phyloP scores from a whole-genome alignment of 2,888 invertebrate species.

The Steinernema carpocapsae region DNA sequence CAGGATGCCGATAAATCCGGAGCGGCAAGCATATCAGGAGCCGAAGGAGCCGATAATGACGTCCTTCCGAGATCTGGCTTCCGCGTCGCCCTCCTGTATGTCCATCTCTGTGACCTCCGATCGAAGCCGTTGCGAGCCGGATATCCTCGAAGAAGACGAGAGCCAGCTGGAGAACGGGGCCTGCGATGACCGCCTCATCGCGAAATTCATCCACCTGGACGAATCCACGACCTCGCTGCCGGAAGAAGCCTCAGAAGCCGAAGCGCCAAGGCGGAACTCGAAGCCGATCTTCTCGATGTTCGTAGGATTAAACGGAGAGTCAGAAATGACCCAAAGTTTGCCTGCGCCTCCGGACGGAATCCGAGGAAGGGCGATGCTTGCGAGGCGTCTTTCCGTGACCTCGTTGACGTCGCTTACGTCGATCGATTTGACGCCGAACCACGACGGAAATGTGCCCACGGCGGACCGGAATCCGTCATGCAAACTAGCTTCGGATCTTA shows the following conservation, averaged over 20 bases:
- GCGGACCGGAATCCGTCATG: constrained; percentile 71
- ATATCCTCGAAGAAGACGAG: constrained; percentile 38
- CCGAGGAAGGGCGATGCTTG: constrained; percentile 55
- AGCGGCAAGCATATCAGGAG: background rate
- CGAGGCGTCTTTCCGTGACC: constrained; percentile 60
- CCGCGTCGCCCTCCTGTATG: constrained; percentile 47
- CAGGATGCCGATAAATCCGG: background rate
- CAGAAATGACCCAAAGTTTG: constrained; percentile 39
- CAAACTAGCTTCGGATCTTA: constrained; percentile 82
- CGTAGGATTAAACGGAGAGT: constrained; percentile 55
- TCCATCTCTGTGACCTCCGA: constrained; percentile 44
- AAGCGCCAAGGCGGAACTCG: constrained; percentile 7
- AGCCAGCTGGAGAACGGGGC: constrained; percentile 14
- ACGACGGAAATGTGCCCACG: constrained; percentile 39
- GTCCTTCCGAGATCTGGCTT: constrained; percentile 61
- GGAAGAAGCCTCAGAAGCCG: background rate
- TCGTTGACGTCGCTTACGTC: constrained; percentile 65
- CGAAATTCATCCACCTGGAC: constrained; percentile 55
- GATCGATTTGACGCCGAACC: constrained; percentile 58
- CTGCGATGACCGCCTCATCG: constrained; percentile 1
- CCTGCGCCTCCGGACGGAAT: constrained; percentile 36
- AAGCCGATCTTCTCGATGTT: constrained; percentile 65
- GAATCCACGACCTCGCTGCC: constrained; percentile 34
- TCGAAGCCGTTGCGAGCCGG: constrained; percentile 36
- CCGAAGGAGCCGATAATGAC: constrained; percentile 56